phyloP scores from a whole-genome alignment of 2,888 invertebrate species.

The Drosophila affinis region DNA sequence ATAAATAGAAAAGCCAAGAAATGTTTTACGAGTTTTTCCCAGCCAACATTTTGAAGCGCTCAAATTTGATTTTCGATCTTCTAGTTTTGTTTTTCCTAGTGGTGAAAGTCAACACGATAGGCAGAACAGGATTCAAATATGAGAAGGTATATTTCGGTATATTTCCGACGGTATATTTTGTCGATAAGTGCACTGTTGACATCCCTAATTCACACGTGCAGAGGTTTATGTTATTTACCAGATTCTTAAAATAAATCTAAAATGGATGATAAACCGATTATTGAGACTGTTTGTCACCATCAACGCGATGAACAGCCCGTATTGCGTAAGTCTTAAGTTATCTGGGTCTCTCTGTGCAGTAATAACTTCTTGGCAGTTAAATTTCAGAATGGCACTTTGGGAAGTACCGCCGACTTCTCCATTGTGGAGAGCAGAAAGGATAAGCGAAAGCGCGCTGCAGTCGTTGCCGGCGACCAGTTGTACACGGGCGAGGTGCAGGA shows the following conservation, averaged over 20 bases:
- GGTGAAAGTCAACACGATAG: too few species aligned
- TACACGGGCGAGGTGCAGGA: conserved; percentile 72
- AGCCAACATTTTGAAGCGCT: too few species aligned
- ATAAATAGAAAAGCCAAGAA: too few species aligned
- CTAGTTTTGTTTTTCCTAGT: too few species aligned
- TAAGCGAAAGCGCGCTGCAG: conserved; percentile 56
- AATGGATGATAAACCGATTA: conserved; percentile 70
- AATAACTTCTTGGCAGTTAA: conserved; percentile 63
- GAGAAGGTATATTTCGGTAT: too few species aligned
- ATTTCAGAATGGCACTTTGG: conserved; percentile 81
- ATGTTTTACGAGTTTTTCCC: too few species aligned
- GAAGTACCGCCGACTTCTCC: conserved; percentile 57
- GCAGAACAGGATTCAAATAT: too few species aligned
- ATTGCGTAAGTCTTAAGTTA: conserved; percentile 63
- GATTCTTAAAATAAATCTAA: conserved; percentile 3
- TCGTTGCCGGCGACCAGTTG: conserved; percentile 66
- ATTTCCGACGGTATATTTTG: neutral
- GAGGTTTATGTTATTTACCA: conserved; percentile 4
- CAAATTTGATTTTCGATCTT: too few species aligned
- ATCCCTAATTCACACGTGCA: conserved; percentile 60
- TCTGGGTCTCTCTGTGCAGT: neutral
- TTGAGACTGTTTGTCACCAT: conserved; percentile 60
- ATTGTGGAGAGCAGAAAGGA: conserved; percentile 42
- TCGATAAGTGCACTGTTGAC: neutral
- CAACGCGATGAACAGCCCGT: conserved; percentile 55